Evolutionary conservation across 2,888 invertebrate genomes (phyloP).

Genomic region (Epistrophe eligans): DNA sequence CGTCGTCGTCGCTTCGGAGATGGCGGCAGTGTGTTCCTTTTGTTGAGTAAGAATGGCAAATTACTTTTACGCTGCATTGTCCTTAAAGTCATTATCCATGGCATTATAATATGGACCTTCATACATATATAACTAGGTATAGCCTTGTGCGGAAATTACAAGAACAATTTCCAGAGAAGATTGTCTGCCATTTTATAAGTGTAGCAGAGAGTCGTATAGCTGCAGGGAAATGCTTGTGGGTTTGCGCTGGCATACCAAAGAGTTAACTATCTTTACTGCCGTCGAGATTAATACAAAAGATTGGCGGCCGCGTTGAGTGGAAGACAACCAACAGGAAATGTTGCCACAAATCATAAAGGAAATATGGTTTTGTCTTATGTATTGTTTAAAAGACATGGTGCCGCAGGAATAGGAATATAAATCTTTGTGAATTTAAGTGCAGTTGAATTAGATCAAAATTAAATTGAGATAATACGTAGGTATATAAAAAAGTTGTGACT

Average conservation of each 20-base stretch:
- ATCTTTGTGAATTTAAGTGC: constrained; percentile 24
- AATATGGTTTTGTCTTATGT: constrained; percentile 34
- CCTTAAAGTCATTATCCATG: constrained; percentile 72
- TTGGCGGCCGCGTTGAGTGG: constrained; percentile 59
- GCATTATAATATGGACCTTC: constrained; percentile 22
- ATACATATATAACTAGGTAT: background rate
- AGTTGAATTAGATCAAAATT: constrained; percentile 20
- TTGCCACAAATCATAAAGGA: constrained; percentile 61
- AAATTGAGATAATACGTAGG: background rate
- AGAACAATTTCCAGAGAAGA: constrained; percentile 44
- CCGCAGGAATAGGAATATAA: constrained; percentile 13
- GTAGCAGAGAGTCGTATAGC: background rate
- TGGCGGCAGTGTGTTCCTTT: constrained; percentile 43
- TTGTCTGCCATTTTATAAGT: constrained; percentile 50
- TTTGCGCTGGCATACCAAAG: constrained; percentile 25
- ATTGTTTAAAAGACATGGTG: constrained; percentile 15
- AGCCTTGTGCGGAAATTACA: constrained; percentile 63
- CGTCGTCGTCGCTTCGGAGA: background rate
- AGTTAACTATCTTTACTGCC: constrained; percentile 60
- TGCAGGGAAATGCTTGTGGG: constrained; percentile 43
- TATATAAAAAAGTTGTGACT: background rate
- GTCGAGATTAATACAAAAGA: constrained; percentile 63
- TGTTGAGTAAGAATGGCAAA: constrained; percentile 64
- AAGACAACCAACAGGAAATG: constrained; percentile 66
- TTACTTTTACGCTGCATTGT: constrained; percentile 67